These are phyloP conservation scores for Rhinichthys osculus DNA, from an alignment of 2,797 vertebrate species.

Conservation along the genomic window DNA sequence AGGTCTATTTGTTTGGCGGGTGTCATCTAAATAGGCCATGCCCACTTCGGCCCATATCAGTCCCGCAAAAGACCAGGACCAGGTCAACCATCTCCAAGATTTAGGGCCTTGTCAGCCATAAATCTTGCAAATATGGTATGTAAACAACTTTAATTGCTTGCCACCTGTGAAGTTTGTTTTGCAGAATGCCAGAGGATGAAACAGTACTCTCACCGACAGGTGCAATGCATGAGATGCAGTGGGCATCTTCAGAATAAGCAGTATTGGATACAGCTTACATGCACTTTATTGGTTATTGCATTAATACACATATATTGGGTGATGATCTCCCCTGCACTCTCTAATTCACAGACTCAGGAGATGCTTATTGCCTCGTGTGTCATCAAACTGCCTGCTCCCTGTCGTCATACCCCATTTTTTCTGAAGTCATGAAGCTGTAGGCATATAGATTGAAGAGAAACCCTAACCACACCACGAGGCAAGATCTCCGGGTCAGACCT, in stretches of 20 bases:
- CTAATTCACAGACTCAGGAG: constrained; percentile 21
- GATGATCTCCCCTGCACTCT: constrained; percentile 21
- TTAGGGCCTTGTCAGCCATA: constrained; percentile 45
- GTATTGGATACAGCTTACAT: constrained; percentile 36
- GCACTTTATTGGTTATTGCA: constrained; percentile 24
- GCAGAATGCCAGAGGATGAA: constrained; percentile 52
- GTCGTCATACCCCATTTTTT: constrained; percentile 60
- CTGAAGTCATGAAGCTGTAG: constrained; percentile 48
- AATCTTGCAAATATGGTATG: constrained; percentile 68
- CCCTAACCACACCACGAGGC: constrained; percentile 50
- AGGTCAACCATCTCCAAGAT: constrained; percentile 63
- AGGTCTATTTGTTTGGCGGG: constrained; percentile 68
- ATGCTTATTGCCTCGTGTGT: constrained; percentile 50
- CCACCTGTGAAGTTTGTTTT: constrained; percentile 63
- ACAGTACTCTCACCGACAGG: constrained; percentile 51
- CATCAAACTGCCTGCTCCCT: constrained; percentile 53
- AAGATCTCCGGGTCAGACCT: constrained; percentile 59
- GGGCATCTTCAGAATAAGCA: constrained; percentile 36
- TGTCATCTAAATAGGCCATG: constrained; percentile 72
- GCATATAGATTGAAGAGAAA: constrained; percentile 59
- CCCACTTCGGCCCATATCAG: constrained; percentile 65
- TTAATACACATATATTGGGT: constrained; percentile 36
- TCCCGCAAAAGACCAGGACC: constrained; percentile 58
- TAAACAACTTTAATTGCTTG: constrained; percentile 69
- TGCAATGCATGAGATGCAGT: constrained; percentile 48